Percentiles rank a stretch among this genome's conserved stretches.
Conservation (phyloP, 2,797 vertebrate species). For the Sparidentex hasta region DNA sequence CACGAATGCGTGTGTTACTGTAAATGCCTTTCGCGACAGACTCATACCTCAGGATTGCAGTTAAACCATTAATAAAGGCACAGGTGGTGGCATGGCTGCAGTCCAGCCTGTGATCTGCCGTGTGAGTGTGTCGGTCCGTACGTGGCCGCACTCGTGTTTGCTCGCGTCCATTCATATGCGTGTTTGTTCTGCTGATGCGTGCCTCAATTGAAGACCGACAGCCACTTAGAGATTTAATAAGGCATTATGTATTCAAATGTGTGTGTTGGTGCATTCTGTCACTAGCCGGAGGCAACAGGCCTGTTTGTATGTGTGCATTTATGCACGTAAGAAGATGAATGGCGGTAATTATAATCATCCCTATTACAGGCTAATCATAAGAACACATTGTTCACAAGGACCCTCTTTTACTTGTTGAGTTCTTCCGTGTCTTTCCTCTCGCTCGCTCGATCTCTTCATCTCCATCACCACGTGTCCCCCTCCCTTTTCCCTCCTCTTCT, state of each 20-base stretch:
- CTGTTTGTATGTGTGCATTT: slow-evolving; percentile 47
- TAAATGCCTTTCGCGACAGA: slow-evolving; percentile 26
- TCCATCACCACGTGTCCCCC: slow-evolving; percentile 28
- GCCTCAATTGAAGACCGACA: slow-evolving; percentile 28
- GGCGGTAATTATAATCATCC: slow-evolving; percentile 65
- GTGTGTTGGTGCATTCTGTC: slow-evolving; percentile 58
- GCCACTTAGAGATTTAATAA: slow-evolving; percentile 60
- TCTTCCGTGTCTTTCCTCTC: slow-evolving; percentile 42
- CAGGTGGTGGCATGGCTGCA: slow-evolving; percentile 13
- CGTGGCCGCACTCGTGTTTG: not conserved
- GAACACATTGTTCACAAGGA: slow-evolving; percentile 57
- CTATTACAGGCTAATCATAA: slow-evolving; percentile 56
- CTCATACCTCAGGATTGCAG: not conserved
- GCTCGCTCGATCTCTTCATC: slow-evolving; percentile 46
- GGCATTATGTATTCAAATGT: slow-evolving; percentile 65
- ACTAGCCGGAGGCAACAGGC: slow-evolving; percentile 40
- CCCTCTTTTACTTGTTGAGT: slow-evolving; percentile 54
- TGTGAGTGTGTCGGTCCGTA: not conserved
- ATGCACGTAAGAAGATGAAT: slow-evolving; percentile 58
- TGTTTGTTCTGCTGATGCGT: slow-evolving; percentile 1
- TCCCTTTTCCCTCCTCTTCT: slow-evolving; percentile 18
- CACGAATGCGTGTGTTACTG: slow-evolving; percentile 38
- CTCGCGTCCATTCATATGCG: not conserved
- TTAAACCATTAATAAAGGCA: slow-evolving; percentile 22
- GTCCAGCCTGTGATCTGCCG: not conserved